A percentile compares a stretch with the other conserved stretches of the same genome.
Evolutionary conservation across 2,888 invertebrate species (phyloP).

Genomic region (Branchellion lobata): DNA sequence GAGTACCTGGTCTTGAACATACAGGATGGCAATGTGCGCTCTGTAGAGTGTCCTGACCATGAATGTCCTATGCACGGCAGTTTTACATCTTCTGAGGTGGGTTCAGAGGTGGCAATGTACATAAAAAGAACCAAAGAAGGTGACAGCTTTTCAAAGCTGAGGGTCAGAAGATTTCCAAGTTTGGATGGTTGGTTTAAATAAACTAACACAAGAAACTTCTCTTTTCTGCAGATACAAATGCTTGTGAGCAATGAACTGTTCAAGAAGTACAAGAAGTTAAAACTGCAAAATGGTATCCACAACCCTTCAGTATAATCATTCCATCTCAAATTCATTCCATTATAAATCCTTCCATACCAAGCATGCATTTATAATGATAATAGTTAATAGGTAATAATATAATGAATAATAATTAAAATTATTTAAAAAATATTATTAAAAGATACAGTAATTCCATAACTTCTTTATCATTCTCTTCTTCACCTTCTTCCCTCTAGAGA

Average conservation of each 20-base stretch:
- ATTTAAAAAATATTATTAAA: constrained; percentile 1
- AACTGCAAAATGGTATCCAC: constrained; percentile 52
- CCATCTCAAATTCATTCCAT: too few relatives aligned
- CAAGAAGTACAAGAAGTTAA: constrained; percentile 57
- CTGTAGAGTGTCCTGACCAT: constrained; percentile 60
- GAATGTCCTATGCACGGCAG: constrained; percentile 58
- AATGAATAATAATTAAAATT: not conserved
- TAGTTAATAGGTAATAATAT: not conserved
- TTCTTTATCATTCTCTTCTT: not conserved
- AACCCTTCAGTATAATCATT: not conserved
- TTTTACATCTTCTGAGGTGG: constrained; percentile 54
- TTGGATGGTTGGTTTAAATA: too few relatives aligned
- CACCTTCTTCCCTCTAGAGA: constrained; percentile 8
- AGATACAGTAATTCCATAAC: not conserved
- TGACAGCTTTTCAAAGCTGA: too few relatives aligned
- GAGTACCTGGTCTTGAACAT: constrained; percentile 59
- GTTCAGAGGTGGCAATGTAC: too few relatives aligned
- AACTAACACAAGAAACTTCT: too few relatives aligned
- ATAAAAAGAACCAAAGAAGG: too few relatives aligned
- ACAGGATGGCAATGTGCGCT: constrained; percentile 57
- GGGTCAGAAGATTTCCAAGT: too few relatives aligned
- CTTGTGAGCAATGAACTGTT: constrained; percentile 56
- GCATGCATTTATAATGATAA: too few relatives aligned
- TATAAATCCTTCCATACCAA: too few relatives aligned
- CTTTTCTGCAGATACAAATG: constrained; percentile 55